A percentile compares a stretch with the other conserved stretches of the same genome.
Conservation (phyloP, 2,113 vertebrate species). For the Circaetus gallicus region DNA sequence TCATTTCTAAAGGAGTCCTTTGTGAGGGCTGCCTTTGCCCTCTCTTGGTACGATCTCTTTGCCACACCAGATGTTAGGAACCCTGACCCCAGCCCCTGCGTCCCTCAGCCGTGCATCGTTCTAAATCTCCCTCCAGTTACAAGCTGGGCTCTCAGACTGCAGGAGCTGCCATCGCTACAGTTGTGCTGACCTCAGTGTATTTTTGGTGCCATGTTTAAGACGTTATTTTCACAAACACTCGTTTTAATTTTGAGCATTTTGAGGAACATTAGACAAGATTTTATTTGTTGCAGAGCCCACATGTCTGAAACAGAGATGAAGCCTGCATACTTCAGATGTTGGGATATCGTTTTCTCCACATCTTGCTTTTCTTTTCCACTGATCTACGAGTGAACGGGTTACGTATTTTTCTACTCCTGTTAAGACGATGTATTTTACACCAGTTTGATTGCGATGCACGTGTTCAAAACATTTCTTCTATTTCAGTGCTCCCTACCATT, state of each 20-base stretch:
- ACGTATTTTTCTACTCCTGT: background rate
- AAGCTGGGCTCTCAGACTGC: background rate
- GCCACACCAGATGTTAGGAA: rapidly evolving
- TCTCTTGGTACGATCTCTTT: background rate
- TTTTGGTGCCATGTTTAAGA: background rate
- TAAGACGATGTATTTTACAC: background rate
- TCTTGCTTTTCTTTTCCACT: background rate
- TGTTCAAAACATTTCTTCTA: background rate
- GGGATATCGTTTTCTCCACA: background rate
- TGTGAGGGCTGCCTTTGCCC: background rate
- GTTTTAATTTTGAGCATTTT: background rate
- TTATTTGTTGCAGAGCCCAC: background rate
- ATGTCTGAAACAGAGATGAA: background rate
- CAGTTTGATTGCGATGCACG: background rate
- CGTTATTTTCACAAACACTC: background rate
- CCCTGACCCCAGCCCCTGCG: rapidly evolving
- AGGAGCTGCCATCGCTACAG: background rate
- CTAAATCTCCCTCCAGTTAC: background rate
- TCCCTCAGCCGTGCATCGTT: rapidly evolving
- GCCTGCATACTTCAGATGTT: background rate
- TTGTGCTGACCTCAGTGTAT: background rate
- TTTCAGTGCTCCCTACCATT: background rate
- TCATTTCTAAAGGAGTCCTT: background rate
- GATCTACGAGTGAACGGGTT: background rate
- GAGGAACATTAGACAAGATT: background rate